Evolutionary conservation across 2,113 vertebrate species (phyloP), one percentile per base, ranked within the genome.

Genomic region (Heliornis fulica): DNA sequence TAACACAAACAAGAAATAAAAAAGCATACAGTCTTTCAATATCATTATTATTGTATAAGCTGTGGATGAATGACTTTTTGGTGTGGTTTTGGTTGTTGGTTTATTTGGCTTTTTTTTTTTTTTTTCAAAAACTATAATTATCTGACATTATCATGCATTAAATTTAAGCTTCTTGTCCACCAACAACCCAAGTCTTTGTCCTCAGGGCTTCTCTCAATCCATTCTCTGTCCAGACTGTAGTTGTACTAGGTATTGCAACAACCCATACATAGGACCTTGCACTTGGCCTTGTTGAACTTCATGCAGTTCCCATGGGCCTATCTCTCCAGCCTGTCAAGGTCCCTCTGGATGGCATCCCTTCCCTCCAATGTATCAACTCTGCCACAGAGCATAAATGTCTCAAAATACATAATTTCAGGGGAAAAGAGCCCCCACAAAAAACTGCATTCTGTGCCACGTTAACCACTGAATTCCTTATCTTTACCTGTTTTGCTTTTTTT

Each of bases 361-460:
- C 48, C 23, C 10, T 21, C 11, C 48, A 50, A 22, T 25, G 48
- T 23, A 50, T 50, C 48, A 13, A 50, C 48, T 25, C 21, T 13
- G 25, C 48, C 48, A 50, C 48, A 50, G 22, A 50, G 48, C 23
- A 46, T 46, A 46, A 19, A 46, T 46, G 46, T 46, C 40, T 60
- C 40, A 72, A 74, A 90, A 64, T 14, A 36, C 1, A 3, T 3
- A 17, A 15, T 69, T 77, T 85, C 41, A 76, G 51, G 26, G 69
- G 85, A 75, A 1, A 70, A 79, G 88, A 21, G 46, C 21, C 20
- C 17, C 32, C 9, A 50, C 3, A n/a, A 31, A 65, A 51, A 45
- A 56, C n/a, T 14, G 0, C 1, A 11, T 2, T 29, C 26, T 50
- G 1, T 50, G 10, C 61, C 31, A 63, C 14, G 5, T 34, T 32